These are phyloP conservation scores for Papilio xuthus DNA, from an alignment of 1,140 invertebrate genomes.

Conservation along the genomic window DNA sequence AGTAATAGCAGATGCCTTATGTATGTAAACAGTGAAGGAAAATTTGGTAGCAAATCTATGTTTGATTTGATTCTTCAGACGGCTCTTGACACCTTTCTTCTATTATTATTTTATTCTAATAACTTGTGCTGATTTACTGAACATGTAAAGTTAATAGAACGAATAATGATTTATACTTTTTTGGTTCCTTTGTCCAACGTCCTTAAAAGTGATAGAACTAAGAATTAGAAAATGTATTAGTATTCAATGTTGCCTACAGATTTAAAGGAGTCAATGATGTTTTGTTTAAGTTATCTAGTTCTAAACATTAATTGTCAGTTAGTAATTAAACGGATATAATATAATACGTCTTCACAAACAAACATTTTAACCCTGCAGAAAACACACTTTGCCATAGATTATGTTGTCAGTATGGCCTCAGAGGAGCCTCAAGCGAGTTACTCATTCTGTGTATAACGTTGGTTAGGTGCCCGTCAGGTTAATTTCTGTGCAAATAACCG, in stretches of 20 bases:
- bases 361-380: constrained; percentile 30
- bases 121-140: too few relatives aligned
- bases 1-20: not conserved
- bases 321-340: not conserved
- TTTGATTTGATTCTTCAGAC: too few relatives aligned
- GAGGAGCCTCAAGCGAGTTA: constrained; percentile 22
- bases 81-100: too few relatives aligned
- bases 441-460: constrained; percentile 32
- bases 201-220: not conserved
- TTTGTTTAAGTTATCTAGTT: not conserved
- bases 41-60: not conserved
- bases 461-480: constrained; percentile 25
- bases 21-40: not conserved
- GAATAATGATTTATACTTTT: too few relatives aligned
- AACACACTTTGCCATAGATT: constrained; percentile 24
- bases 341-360: constrained; percentile 8
- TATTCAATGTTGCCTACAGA: not conserved
- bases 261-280: not conserved
- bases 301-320: not conserved
- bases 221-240: not conserved
- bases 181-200: too few relatives aligned
- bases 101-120: too few relatives aligned
- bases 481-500: constrained; percentile 23
- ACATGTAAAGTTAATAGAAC: too few relatives aligned
- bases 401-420: constrained; percentile 32